phyloP scores from a whole-genome alignment of 2,113 vertebrate genomes.

The Maccullochella peelii region DNA sequence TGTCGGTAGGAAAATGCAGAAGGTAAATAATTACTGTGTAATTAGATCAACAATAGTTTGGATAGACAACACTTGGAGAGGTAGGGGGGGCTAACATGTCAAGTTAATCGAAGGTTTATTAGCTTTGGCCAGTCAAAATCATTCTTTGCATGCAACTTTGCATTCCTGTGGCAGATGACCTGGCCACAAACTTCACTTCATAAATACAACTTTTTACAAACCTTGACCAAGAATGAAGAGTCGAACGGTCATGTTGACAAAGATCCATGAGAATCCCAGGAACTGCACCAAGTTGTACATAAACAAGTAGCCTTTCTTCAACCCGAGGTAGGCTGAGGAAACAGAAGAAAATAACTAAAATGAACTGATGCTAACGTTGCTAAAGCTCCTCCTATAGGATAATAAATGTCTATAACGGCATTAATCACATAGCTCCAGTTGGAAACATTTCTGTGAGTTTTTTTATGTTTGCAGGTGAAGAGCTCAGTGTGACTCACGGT shows the following conservation, averaged over 20 bases:
- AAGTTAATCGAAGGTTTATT: no score
- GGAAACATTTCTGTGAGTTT: neutral
- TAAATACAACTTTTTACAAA: slow-evolving; percentile 33
- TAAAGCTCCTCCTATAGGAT: neutral
- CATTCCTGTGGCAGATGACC: neutral
- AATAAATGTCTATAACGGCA: no score
- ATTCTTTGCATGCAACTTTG: no score
- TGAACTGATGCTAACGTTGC: neutral
- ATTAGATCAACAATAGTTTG: neutral
- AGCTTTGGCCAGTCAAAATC: no score
- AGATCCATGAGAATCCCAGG: slow-evolving; percentile 96
- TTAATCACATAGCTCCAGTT: neutral
- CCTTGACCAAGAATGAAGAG: slow-evolving; percentile 94
- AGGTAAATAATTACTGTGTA: neutral
- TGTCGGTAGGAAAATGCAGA: neutral
- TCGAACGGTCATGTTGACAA: slow-evolving; percentile 95
- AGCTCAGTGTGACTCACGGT: slow-evolving; percentile 89
- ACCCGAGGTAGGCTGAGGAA: slow-evolving; percentile 76
- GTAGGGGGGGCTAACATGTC: neutral
- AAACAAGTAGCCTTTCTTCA: slow-evolving; percentile 92
- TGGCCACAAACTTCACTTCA: neutral
- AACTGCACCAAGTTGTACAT: slow-evolving; percentile 98
- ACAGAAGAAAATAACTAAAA: neutral
- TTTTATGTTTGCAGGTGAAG: neutral
- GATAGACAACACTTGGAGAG: neutral